Percentiles rank a stretch among this genome's conserved stretches.
phyloP scores from a whole-genome alignment of 1,140 invertebrate species.

The Cherax destructor region DNA sequence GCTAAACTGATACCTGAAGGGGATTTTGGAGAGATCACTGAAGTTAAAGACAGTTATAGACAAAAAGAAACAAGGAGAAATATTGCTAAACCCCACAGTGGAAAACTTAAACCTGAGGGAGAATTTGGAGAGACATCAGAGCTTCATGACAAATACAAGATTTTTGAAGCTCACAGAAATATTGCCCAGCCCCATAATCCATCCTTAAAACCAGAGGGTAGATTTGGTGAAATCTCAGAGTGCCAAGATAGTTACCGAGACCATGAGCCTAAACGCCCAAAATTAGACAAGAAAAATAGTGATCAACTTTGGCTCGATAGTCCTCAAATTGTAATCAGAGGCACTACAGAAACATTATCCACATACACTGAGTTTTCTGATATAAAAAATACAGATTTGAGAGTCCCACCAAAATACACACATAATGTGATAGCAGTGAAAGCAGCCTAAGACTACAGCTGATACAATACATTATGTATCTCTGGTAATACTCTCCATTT shows the following conservation, averaged over 20 bases:
- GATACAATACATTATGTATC: too few species aligned
- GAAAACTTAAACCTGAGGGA: constrained; percentile 45
- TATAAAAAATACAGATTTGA: constrained; percentile 26
- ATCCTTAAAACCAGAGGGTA: constrained; percentile 37
- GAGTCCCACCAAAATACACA: constrained; percentile 55
- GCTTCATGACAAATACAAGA: constrained; percentile 33
- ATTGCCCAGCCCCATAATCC: constrained; percentile 32
- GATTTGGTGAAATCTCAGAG: constrained; percentile 49
- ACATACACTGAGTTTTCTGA: constrained; percentile 46
- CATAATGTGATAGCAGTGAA: constrained; percentile 48
- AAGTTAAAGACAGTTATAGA: constrained; percentile 31
- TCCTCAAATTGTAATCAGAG: constrained; percentile 14
- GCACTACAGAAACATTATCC: constrained; percentile 50
- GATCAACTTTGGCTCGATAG: constrained; percentile 61
- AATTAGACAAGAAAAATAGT: constrained; percentile 41
- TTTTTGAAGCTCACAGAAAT: background rate
- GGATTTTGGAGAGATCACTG: constrained; percentile 26
- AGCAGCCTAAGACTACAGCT: constrained; percentile 30
- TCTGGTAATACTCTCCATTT: too few species aligned
- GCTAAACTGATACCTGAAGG: constrained; percentile 38
- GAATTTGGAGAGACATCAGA: constrained; percentile 44
- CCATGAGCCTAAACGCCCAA: constrained; percentile 30
- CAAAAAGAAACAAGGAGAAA: constrained; percentile 8
- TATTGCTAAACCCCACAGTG: constrained; percentile 37
- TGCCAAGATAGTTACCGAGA: constrained; percentile 54